These are phyloP conservation scores for Zaprionus taronus DNA, from an alignment of 1,140 invertebrate genomes.

Conservation along the genomic window DNA sequence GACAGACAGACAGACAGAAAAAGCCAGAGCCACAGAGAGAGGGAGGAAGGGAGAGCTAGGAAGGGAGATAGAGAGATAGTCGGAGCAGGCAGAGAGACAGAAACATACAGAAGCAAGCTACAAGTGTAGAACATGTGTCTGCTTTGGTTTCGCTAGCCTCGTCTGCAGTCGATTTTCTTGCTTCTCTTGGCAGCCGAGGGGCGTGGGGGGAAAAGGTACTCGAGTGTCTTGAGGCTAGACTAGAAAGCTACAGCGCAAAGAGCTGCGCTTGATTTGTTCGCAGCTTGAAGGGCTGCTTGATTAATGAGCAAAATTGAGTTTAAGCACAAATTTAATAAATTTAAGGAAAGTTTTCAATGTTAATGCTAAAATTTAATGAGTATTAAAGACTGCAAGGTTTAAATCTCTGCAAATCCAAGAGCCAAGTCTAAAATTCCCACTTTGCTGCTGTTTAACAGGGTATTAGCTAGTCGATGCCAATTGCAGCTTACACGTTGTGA, in stretches of 20 bases:
- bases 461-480: not conserved
- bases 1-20: conserved; percentile 6
- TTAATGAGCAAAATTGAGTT: not conserved
- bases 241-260: not conserved
- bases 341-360: too few relatives aligned
- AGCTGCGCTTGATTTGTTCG: not conserved
- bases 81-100: not conserved
- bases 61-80: not conserved
- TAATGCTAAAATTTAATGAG: not conserved
- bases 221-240: not conserved
- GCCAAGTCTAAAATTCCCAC: too few relatives aligned
- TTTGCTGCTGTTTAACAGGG: not conserved
- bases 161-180: not conserved
- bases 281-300: not conserved
- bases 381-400: not conserved
- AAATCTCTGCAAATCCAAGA: too few relatives aligned
- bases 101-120: conserved; percentile 9
- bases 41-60: not conserved
- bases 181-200: not conserved
- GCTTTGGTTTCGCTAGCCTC: not conserved
- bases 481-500: not conserved
- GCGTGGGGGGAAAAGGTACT: not conserved
- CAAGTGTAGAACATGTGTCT: conserved; percentile 35
- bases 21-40: not conserved
- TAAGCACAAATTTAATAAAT: too few relatives aligned